Base-by-base conservation (phyloP, 2,888 invertebrate genomes). In the Eueremaeus valkanovi region DNA sequence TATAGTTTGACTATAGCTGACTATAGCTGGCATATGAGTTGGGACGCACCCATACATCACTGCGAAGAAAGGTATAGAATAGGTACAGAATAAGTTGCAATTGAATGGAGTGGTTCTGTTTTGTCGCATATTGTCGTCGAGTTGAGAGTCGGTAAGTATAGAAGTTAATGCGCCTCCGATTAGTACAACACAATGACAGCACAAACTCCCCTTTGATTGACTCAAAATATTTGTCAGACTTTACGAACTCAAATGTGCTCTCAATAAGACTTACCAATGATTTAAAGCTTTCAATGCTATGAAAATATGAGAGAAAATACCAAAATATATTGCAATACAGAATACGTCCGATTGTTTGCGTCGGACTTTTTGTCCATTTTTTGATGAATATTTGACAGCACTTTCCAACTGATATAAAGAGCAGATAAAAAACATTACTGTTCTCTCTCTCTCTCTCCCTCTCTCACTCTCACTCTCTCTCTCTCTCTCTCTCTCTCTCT, bases 81-180 rank as follows among this genome's bases (percentile, higher is more conserved):
- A 66, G 63, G 33, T 21, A 66, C 36, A 36, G 63, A 66, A 66
- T 36, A 36, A 36, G 63, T 66, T 36, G 63, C 63, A 36, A 66
- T 66, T 66, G 63, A 66, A 66, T 66, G 63, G 63, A 66, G 36
- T 66, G 61, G 31, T 61, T 61, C 61, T 66, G 63, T 66, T 66
- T 66, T 66, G 63, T 66, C 63, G 63, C 63, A 66, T 66, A 66
- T 66, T 66, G 63, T 66, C 63, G 63, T 66, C 63, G 63, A 66
- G 18, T 66, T 66, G 63, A 66, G 63, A 66, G 63, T 66, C 63
- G 63, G 63, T 66, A 66, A 66, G 63, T 66, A 66, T 66, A 66
- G 55, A 66, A 66, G 63, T 66, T 66, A 66, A 66, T 66, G 63
- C 63, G 24, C n/a, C 63, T 66, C 63, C 63, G 63, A 66, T 66